Conservation (phyloP, 1,140 invertebrate genomes). For the Cydia fagiglandana region DNA sequence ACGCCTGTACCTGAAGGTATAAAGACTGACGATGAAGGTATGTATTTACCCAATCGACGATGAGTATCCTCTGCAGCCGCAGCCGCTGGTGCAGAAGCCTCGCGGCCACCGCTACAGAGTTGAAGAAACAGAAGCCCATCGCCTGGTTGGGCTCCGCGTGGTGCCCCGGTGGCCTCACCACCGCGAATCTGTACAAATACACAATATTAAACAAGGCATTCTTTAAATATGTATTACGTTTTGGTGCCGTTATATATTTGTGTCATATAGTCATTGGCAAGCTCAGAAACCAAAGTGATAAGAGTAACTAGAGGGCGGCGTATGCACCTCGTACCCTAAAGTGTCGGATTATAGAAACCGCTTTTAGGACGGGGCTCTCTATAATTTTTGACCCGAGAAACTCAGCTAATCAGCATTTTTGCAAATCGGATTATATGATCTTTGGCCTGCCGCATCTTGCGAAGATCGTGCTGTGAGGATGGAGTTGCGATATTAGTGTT, state of each 20-base stretch:
- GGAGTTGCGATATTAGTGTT: too few relatives aligned
- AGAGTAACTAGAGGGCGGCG: too few relatives aligned
- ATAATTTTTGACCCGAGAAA: too few relatives aligned
- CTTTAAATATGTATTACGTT: neutral
- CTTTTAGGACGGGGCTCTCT: too few relatives aligned
- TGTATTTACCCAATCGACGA: slow-evolving; percentile 95
- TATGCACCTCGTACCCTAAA: too few relatives aligned
- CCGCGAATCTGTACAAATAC: slow-evolving; percentile 94
- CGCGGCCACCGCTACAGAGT: slow-evolving; percentile 98
- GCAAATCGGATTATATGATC: too few relatives aligned
- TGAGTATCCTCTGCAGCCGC: slow-evolving; percentile 93
- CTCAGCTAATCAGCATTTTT: too few relatives aligned
- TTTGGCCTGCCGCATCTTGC: neutral
- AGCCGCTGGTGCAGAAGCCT: slow-evolving; percentile 92
- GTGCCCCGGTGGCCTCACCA: slow-evolving; percentile 98
- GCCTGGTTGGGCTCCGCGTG: slow-evolving; percentile 98
- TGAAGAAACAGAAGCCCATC: slow-evolving; percentile 99
- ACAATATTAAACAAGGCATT: neutral
- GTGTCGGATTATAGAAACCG: too few relatives aligned
- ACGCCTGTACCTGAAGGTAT: too few relatives aligned
- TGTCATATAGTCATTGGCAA: neutral
- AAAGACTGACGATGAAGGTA: too few relatives aligned
- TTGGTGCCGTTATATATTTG: neutral
- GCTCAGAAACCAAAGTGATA: neutral
- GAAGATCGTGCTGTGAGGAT: too few relatives aligned